Percentiles rank a stretch among this genome's conserved stretches.
Evolutionary conservation across 2,888 invertebrate species (phyloP).

Genomic region (Proisotoma minuta): DNA sequence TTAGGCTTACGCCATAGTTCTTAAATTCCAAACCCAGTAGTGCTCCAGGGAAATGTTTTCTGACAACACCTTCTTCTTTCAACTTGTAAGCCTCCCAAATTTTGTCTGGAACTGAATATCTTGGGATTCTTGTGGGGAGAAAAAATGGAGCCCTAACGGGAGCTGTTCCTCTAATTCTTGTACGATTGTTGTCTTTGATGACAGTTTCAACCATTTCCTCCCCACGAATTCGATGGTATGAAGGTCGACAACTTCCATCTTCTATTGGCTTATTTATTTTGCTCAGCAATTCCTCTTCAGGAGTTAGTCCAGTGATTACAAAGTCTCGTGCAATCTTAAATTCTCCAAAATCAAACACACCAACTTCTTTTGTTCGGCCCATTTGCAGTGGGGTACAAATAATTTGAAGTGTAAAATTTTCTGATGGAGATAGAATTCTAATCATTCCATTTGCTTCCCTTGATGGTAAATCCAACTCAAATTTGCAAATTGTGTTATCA

Average conservation of each 20-base stretch:
- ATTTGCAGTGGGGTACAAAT: constrained; percentile 59
- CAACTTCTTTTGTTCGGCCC: constrained; percentile 60
- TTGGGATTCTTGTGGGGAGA: constrained; percentile 56
- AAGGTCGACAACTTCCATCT: background rate
- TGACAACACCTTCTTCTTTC: constrained; percentile 51
- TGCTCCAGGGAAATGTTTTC: constrained; percentile 51
- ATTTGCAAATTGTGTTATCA: constrained; percentile 32
- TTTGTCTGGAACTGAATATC: constrained; percentile 53
- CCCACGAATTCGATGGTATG: constrained; percentile 16
- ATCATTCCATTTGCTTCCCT: constrained; percentile 49
- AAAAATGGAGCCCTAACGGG: constrained; percentile 59
- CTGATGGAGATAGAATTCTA: constrained; percentile 52
- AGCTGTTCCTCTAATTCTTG: constrained; percentile 56
- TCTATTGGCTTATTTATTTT: background rate
- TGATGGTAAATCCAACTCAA: constrained; percentile 16
- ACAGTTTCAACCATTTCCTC: constrained; percentile 22
- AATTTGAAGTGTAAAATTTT: constrained; percentile 54
- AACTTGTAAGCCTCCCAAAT: constrained; percentile 51
- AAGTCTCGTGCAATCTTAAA: constrained; percentile 61
- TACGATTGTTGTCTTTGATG: constrained; percentile 23
- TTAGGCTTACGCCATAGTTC: constrained; percentile 28
- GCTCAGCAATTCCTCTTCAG: constrained; percentile 15
- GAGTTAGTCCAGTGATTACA: constrained; percentile 54
- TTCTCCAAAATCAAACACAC: constrained; percentile 60
- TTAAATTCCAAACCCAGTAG: constrained; percentile 50